These are phyloP conservation scores for Centruroides sculpturatus DNA, from an alignment of 1,140 invertebrate species.

Conservation along the genomic window DNA sequence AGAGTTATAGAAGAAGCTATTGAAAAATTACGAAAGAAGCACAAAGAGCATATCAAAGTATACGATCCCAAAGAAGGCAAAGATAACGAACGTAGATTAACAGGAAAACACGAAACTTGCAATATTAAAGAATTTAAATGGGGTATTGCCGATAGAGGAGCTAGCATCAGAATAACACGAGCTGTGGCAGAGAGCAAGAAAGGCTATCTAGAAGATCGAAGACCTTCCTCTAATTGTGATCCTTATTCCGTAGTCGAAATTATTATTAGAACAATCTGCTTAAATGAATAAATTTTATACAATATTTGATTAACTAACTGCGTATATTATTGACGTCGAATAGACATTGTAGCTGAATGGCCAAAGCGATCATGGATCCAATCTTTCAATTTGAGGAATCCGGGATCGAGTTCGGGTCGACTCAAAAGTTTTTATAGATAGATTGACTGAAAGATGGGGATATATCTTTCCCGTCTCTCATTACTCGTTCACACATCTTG, in stretches of 20 bases:
- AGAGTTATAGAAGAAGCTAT: too few relatives aligned
- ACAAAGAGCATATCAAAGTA: slow-evolving; percentile 53
- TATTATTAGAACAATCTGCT: slow-evolving; percentile 51
- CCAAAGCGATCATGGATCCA: too few relatives aligned
- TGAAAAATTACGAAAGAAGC: too few relatives aligned
- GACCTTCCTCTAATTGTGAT: slow-evolving; percentile 87
- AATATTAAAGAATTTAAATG: slow-evolving; percentile 12
- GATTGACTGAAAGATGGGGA: too few relatives aligned
- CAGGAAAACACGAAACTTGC: slow-evolving; percentile 37
- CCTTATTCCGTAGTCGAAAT: slow-evolving; percentile 64
- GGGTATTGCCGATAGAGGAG: slow-evolving; percentile 37
- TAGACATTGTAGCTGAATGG: too few relatives aligned
- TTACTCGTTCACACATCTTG: too few relatives aligned
- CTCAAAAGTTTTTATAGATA: too few relatives aligned
- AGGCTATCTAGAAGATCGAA: slow-evolving; percentile 84
- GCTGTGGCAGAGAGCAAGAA: slow-evolving; percentile 60
- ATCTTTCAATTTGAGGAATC: too few relatives aligned
- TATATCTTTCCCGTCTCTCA: too few relatives aligned
- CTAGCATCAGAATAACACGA: slow-evolving; percentile 35
- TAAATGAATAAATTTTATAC: slow-evolving; percentile 37
- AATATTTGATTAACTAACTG: too few relatives aligned
- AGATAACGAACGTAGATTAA: slow-evolving; percentile 68
- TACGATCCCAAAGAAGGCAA: slow-evolving; percentile 69
- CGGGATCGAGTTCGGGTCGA: too few relatives aligned
- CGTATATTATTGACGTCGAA: too few relatives aligned